Base-by-base conservation (phyloP, 1,140 invertebrate species). In the Oedothorax gibbosus region DNA sequence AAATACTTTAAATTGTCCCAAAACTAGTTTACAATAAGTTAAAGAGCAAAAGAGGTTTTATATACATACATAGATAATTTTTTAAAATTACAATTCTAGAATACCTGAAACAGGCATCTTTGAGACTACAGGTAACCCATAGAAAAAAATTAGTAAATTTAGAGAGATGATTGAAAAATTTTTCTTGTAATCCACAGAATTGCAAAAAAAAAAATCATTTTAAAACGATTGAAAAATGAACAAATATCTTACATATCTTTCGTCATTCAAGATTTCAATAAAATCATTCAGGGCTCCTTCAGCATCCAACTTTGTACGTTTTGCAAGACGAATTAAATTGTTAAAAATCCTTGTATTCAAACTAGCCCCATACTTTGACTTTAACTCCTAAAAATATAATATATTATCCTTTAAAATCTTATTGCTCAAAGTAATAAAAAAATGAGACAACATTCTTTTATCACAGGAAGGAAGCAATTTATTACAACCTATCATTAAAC, bases 221-320 rank as follows among this genome's bases (percentile, higher is more conserved):
- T 21, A 73, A 56, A 15, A 51, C 18, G 10, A 9, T 15, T 69
- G 15, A 18, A n/a, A 75, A 75, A 21, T 14, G 5, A 14, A 7
- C 12, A 78, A 4, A 87, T 35, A 2, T 35, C 86, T 86, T 86
- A 87, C 87, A 80, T 88, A 87, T 75, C 86, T 86, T 20, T 95
- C 94, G 84, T 94, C 93, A 7, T 93, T 93, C 0, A 93, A 93
- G 53, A 97, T 90, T 6, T 93, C 91, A 81, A 95, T 93, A 83
- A 98, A 94, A 87, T 96, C 95, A 82, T 94, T 93, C 5, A 98
- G 88, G 9, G 96, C 96, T 82, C 92, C 92, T 88, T 99, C 97
- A 15, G 98, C 93, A 87, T 95, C 95, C 4, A 90, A 88, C 90
- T 98, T 98, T 88, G 97, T 95, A 87, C 94, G 94, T 0, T 94